Conservation (phyloP, 35 echinoderm and acorn worm genomes). For the Ophiothrix spiculata region DNA sequence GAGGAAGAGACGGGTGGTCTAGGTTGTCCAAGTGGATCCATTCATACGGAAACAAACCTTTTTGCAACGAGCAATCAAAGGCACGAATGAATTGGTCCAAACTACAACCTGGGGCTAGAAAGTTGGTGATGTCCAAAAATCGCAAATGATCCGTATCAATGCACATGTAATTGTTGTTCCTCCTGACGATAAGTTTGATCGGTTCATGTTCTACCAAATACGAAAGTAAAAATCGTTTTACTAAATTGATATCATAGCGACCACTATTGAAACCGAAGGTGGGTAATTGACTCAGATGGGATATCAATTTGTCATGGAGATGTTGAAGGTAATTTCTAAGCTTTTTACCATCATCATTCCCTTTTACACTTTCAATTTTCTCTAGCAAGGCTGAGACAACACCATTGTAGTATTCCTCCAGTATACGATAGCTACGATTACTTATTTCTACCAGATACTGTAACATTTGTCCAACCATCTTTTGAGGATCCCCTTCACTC, state of each 20-base stretch:
- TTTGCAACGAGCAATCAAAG: constrained; percentile 20
- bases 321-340: background rate
- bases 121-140: constrained; percentile 27
- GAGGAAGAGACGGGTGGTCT: background rate
- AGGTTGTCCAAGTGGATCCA: constrained; percentile 33
- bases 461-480: constrained; percentile 12
- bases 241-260: constrained; percentile 34
- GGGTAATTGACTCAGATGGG: background rate
- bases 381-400: background rate
- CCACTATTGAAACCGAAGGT: constrained; percentile 36
- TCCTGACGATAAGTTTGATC: background rate
- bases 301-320: background rate
- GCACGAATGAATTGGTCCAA: constrained; percentile 15
- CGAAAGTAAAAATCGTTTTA: background rate
- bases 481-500: background rate
- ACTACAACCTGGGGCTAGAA: constrained; percentile 23
- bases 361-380: background rate
- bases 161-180: constrained; percentile 22
- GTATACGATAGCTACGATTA: background rate
- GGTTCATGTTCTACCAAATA: constrained; percentile 2
- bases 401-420: background rate
- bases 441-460: background rate
- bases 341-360: background rate
- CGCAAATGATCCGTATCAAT: background rate
- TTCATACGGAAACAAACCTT: constrained; percentile 32